These are phyloP conservation scores for Agapornis roseicollis DNA, from an alignment of 2,113 vertebrate genomes.

Conservation along the genomic window DNA sequence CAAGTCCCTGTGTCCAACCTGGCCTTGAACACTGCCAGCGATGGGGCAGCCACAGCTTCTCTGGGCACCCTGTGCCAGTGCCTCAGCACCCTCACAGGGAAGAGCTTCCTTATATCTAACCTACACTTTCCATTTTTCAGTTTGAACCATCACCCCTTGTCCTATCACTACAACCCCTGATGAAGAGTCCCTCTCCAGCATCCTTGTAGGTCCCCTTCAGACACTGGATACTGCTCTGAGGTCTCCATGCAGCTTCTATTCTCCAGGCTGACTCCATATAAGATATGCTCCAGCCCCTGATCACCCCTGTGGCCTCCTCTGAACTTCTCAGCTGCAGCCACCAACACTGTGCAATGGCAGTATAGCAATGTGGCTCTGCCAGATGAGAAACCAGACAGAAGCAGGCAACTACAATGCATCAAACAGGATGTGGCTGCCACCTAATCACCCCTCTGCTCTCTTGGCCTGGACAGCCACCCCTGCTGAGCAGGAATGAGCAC, in stretches of 20 bases:
- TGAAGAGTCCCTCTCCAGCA: neutral
- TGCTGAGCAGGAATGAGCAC: neutral
- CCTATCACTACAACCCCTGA: neutral
- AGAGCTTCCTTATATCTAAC: neutral
- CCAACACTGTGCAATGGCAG: neutral
- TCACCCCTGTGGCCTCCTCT: neutral
- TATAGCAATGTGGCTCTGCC: neutral
- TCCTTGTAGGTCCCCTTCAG: neutral
- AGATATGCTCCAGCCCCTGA: neutral
- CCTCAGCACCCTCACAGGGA: neutral
- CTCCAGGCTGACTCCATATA: neutral
- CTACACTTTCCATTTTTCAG: neutral
- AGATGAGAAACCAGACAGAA: neutral
- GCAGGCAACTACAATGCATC: neutral
- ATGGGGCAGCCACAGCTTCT: neutral
- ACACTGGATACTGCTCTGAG: neutral
- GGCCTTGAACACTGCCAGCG: neutral
- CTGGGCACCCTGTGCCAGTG: neutral
- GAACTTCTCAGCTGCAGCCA: neutral
- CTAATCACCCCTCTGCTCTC: neutral
- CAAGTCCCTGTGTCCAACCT: neutral
- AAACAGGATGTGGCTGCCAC: neutral
- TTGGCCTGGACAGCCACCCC: fast-evolving
- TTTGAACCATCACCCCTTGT: neutral
- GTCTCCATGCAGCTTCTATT: neutral